Percentiles rank a stretch among this genome's conserved stretches.
Evolutionary conservation across 2,888 invertebrate genomes (phyloP).

Genomic region (Stenodema calcarata): DNA sequence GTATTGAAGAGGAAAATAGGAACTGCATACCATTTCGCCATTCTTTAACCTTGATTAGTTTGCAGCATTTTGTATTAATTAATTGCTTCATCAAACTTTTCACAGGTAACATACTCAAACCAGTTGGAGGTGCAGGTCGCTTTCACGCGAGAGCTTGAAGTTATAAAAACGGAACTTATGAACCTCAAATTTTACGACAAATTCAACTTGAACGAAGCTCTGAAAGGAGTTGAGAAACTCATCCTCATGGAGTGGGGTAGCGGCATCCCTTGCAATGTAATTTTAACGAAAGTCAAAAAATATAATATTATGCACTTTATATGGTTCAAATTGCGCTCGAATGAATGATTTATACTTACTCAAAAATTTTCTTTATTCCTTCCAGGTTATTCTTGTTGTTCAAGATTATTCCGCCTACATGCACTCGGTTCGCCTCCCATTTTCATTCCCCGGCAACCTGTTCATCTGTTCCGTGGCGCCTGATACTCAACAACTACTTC

Average conservation of each 20-base stretch:
- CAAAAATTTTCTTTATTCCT: too few relatives aligned
- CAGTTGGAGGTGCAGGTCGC: conserved; percentile 73
- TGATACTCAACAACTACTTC: conserved; percentile 50
- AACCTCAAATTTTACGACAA: conserved; percentile 85
- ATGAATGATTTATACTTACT: too few relatives aligned
- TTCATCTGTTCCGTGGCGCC: conserved; percentile 59
- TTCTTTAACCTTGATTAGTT: too few relatives aligned
- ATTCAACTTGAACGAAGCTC: conserved; percentile 80
- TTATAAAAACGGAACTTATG: conserved; percentile 76
- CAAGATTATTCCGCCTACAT: conserved; percentile 73
- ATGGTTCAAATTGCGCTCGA: conserved; percentile 43
- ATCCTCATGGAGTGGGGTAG: conserved; percentile 90
- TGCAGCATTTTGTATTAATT: too few relatives aligned
- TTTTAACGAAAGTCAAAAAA: background rate
- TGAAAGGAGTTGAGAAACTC: conserved; percentile 79
- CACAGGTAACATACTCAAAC: conserved; percentile 65
- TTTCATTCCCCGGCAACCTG: conserved; percentile 81
- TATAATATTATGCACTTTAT: too few relatives aligned
- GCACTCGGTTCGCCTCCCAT: conserved; percentile 74
- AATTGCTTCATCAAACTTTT: too few relatives aligned
- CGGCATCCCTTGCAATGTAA: conserved; percentile 81
- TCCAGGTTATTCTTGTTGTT: conserved; percentile 73
- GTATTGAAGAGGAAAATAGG: too few relatives aligned
- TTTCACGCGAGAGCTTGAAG: conserved; percentile 88
- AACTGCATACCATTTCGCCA: too few relatives aligned